Evolutionary conservation across 2,888 invertebrate genomes (phyloP).

Genomic region (Sminthurides aquaticus): DNA sequence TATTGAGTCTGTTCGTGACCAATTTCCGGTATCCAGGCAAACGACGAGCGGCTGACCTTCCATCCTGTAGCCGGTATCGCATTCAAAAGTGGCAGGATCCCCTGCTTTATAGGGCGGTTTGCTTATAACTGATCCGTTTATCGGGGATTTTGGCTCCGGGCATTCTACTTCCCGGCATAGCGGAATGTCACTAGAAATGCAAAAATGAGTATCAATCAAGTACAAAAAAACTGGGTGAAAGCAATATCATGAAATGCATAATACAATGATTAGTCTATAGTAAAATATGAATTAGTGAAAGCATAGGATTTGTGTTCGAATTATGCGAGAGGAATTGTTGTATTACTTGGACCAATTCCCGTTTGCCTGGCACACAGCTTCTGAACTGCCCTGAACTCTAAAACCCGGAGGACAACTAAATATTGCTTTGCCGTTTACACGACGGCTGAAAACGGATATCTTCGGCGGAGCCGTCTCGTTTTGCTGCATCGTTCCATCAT

Average conservation of each 20-base stretch:
- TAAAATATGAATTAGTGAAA: slow-evolving; percentile 64
- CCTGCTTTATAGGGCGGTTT: slow-evolving; percentile 68
- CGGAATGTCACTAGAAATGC: slow-evolving; percentile 11
- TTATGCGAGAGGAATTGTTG: no score
- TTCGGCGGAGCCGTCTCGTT: slow-evolving; percentile 46
- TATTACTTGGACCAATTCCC: slow-evolving; percentile 54
- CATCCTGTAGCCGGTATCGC: slow-evolving; percentile 79
- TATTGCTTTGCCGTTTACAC: slow-evolving; percentile 71
- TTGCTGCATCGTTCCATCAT: slow-evolving; percentile 48
- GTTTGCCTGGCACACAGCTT: slow-evolving; percentile 43
- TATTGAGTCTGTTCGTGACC: slow-evolving; percentile 76
- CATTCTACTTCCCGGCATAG: slow-evolving; percentile 53
- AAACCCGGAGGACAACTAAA: slow-evolving; percentile 72
- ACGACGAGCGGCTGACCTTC: slow-evolving; percentile 85
- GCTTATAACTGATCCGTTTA: slow-evolving; percentile 61
- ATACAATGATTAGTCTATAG: slow-evolving; percentile 51
- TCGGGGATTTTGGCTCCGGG: slow-evolving; percentile 64
- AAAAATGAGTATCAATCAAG: neutral
- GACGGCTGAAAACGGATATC: slow-evolving; percentile 64
- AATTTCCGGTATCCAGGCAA: slow-evolving; percentile 71
- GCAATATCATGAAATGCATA: no score
- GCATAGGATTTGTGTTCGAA: no score
- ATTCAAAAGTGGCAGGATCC: slow-evolving; percentile 78
- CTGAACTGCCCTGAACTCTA: slow-evolving; percentile 60
- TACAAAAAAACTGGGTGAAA: neutral